Base-by-base conservation (phyloP, 2,797 vertebrate species). In the Microchirus variegatus region DNA sequence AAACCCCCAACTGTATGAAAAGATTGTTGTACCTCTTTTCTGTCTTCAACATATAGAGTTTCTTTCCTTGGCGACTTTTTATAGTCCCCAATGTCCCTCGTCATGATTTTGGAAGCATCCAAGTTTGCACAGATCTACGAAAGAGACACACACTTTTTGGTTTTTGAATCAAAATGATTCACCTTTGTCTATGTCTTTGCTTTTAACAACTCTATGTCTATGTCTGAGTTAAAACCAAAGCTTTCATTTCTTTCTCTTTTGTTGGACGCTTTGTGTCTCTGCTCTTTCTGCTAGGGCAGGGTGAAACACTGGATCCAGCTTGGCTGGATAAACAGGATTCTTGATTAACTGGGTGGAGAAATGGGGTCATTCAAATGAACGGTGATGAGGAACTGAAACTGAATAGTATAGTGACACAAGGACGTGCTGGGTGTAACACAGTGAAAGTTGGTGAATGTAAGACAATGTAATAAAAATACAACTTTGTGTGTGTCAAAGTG, bases 51-150 rank as follows among this genome's bases (percentile, higher is more conserved):
- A 38, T 84, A 91, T 43, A 89, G 83, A 47, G 94, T 90, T 14
- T 72, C 91, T 90, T 98, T 99, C 63, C 49, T 86, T 0, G 90
- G 95, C 0, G 94, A 92, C 63, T 94, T 96, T 70, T 93, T 93
- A 60, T 91, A 89, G 4, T 89, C 54, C 41, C 87, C 89, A 9
- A 94, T 67, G 13, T 86, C 77, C 49, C 91, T 86, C 5, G 95
- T 97, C 95, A 95, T 96, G 77, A 99, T 97, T 75, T 87, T 93
- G 67, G 53, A 86, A 16, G 97, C 96, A 67, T 99, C 98, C 76
- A 99, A 89, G 87, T 96, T 97, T 64, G 97, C 96, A 83, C 97
- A 99, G 67, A 99, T 97, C 98, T 99, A 71, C 14, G 68, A 87
- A 73, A 87, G 71, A n/a, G 26, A 76, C 15, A 58, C 2, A 72